Evolutionary conservation across 2,797 vertebrate genomes (phyloP), one percentile per base, ranked within the genome.

Genomic region (Sibirionetta formosa): DNA sequence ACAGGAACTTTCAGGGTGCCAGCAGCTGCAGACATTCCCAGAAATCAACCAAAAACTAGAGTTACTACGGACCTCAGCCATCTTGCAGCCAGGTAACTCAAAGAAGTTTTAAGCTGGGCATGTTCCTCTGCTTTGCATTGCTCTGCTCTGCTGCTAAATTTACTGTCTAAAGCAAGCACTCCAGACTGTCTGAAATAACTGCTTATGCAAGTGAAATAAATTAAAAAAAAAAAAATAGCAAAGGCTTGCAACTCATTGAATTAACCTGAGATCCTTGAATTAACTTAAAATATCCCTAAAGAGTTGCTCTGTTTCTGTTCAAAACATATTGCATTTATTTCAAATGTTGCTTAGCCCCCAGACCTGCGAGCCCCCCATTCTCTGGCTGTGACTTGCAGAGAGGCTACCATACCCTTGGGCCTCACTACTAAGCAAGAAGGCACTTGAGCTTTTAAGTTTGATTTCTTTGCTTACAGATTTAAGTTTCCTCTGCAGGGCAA

Each of bases 351-450:
- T 46, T 50, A 51, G 18, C 14, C 22, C 26, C 42, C 44, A 19
- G 22, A 48, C 36, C 26, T 36, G 48, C 6, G 4, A 40, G 19
- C 46, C 24, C 7, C 11, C 16, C 20, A 26, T 66, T 85, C 46
- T 79, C 53, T 76, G 51, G 27, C 8, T 68, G 26, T 66, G 20
- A 63, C 29, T 80, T 58, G 70, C 36, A 46, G 36, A 63, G 35
- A 24, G 4, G 11, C 22, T 44, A 58, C 31, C n/a, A 19, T 14
- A 35, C 0, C 0, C 77, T 73, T 31, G 12, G 3, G 2, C 8
- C 64, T 65, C 11, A 44, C 15, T 65, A 46, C 26, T 42, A 18
- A 5, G 58, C 17, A 61, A 72, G 40, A 79, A 17, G 8, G 8
- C 2, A 50, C 13, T 31, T 65, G 58, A 77, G 36, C 8, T 44